Base-by-base conservation (phyloP, 1,140 invertebrate genomes). In the Physella acuta region DNA sequence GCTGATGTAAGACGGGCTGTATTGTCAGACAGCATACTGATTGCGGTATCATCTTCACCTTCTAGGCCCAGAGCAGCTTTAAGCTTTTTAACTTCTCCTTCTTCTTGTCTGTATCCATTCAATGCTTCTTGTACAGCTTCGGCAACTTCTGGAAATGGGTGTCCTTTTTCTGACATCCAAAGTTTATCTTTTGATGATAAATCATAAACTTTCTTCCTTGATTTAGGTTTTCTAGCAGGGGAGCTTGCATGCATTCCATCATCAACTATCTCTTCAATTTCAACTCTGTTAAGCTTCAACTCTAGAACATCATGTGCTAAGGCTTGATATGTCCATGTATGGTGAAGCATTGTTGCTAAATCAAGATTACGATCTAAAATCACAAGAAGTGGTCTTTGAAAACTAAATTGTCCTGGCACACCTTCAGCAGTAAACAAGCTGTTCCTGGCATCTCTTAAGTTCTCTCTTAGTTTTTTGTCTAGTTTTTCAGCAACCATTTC, bases 41-140 rank as follows among this genome's bases (percentile, higher is more conserved):
- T 86, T 3, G 87, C 86, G 61, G 87, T 83, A 70, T 88, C 88
- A 69, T 86, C 84, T 71, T 86, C 85, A 26, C 83, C 85, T 74
- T 88, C 86, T 36, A 88, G 75, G 63, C 88, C 88, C 94, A 99
- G 97, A 0, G 94, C 91, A 36, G 89, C 89, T 86, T 98, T 99
- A 0, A 99, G 84, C 75, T 91, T 91, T 81, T 97, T 98, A 0
- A 99, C 94, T 88, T 99, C 94, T 71, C 97, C 94, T 85, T 99
- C 97, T 58, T 93, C 94, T 65, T 90, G 90, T 89, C 89, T 89
- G 85, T 98, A 98, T 59, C 93, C 92, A 84, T 99, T 97, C 68
- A 99, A 84, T 85, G 98, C 94, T 85, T 97, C 94, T 84, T 99
- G 97, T 75, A 99, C 97, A 26, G 96, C 94, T 87, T 99, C 97